Evolutionary conservation across 2,888 invertebrate genomes (phyloP), one percentile per base, ranked within the genome.

Genomic region (Lordiphosa andalusiaca): DNA sequence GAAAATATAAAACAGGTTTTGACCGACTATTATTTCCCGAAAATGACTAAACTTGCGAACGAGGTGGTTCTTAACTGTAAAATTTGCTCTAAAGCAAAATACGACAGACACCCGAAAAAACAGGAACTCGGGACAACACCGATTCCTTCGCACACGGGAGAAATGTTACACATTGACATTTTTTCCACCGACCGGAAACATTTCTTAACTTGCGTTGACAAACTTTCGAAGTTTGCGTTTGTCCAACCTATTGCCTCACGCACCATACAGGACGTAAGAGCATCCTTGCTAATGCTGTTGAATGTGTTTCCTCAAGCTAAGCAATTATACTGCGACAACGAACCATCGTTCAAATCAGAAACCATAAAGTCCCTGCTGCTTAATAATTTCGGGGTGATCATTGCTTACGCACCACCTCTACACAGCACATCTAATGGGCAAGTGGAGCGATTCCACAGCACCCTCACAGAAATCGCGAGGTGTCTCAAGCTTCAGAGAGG

Each of bases 21-120:
- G 4, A n/a, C 37, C 0, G 54, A 65, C 13, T 67, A 70, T 50
- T 68, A 49, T 13, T 66, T 70, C 38, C 60, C 63, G 16, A 62
- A 59, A 40, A 59, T 64, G 60, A 39, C 35, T 4, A 52, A 42
- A 6, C 30, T 55, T 5, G 39, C 59, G 3, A 68, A 62, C 6
- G 58, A 56, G 33, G 36, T 52, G 4, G 42, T 16, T 52, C 3
- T 1, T 12, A 7, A 51, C 21, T 51, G 35, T 16, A 51, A 13
- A 21, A 13, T 42, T n/a, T 52, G 52, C 16, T 13, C 41, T 16
- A 2, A 42, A 10, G 44, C 38, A n/a, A 46, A 44, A 7, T 44
- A 44, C 13, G 46, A 39, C 19, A 38, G 44, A 21, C 46, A 44
- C 19, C 53, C 46, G 16, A 0, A 38, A 30, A 53, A 41, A 25